phyloP scores from a whole-genome alignment of 2,888 invertebrate species.

The Blastobasis adustella region DNA sequence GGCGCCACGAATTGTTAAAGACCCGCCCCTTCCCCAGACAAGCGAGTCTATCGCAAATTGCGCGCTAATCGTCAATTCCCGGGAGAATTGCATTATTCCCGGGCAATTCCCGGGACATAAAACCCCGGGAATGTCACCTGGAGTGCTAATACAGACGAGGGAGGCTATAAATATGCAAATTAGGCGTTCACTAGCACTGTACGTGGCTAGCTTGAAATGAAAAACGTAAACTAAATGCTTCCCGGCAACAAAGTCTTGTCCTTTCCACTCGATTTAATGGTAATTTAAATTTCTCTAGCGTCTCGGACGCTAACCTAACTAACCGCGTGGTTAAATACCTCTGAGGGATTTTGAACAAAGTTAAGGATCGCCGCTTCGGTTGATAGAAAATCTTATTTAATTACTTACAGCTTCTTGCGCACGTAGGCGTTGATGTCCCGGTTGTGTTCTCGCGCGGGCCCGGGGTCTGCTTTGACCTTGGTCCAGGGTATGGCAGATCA shows the following conservation, averaged over 20 bases:
- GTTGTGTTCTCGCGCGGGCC: too few relatives aligned
- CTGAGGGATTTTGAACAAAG: too few relatives aligned
- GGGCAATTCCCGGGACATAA: constrained; percentile 26
- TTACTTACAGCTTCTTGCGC: too few relatives aligned
- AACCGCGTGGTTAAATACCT: background rate
- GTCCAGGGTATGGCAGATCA: too few relatives aligned
- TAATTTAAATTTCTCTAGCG: background rate
- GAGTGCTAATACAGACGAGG: constrained; percentile 26
- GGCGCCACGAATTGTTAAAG: background rate
- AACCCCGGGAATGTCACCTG: constrained; percentile 17
- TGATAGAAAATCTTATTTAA: too few relatives aligned
- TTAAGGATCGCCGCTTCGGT: too few relatives aligned
- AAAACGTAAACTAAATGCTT: background rate
- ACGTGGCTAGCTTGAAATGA: constrained; percentile 1
- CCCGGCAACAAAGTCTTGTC: background rate
- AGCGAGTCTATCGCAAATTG: constrained; percentile 39
- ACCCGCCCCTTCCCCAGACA: constrained; percentile 9
- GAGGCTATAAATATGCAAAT: constrained; percentile 59
- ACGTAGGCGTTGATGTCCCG: too few relatives aligned
- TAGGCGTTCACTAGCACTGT: constrained; percentile 6
- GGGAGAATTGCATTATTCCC: constrained; percentile 37
- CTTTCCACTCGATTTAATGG: background rate
- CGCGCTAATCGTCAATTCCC: constrained; percentile 34
- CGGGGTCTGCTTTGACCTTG: too few relatives aligned
- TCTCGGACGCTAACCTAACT: background rate